Percentiles rank a stretch among this genome's conserved stretches.
Conservation (phyloP, 1,140 invertebrate species). For the Ridgeia piscesae region DNA sequence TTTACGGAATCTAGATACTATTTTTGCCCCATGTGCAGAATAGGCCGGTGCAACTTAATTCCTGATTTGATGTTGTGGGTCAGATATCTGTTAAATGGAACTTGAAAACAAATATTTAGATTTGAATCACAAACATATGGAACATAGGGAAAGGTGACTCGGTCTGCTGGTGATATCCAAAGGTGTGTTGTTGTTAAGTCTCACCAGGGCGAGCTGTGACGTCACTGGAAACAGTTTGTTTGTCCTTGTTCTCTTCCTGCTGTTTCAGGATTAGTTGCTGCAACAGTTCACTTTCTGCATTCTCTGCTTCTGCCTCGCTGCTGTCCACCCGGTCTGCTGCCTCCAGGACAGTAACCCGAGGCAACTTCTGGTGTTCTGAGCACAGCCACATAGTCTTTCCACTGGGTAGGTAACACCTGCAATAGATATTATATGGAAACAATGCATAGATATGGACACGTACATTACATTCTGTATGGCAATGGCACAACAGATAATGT, state of each 20-base stretch:
- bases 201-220: not conserved
- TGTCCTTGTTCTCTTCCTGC: not conserved
- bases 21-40: too few relatives aligned
- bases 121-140: not conserved
- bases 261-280: not conserved
- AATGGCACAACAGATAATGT: not conserved
- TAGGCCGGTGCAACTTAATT: too few relatives aligned
- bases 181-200: not conserved
- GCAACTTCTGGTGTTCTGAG: constrained; percentile 32
- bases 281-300: not conserved
- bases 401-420: constrained; percentile 30
- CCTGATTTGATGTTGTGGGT: too few relatives aligned
- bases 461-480: not conserved
- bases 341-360: constrained; percentile 23
- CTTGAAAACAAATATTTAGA: not conserved
- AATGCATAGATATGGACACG: not conserved
- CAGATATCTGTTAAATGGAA: not conserved
- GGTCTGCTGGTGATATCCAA: not conserved
- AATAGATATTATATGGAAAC: not conserved
- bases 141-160: not conserved
- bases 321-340: not conserved
- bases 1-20: too few relatives aligned
- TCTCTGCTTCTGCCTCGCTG: not conserved
- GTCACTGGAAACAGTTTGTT: not conserved
- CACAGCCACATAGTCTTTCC: constrained; percentile 36